A percentile compares a stretch with the other conserved stretches of the same genome.
phyloP scores from a whole-genome alignment of 2,113 vertebrate species.

The Oxyruncus cristatus region DNA sequence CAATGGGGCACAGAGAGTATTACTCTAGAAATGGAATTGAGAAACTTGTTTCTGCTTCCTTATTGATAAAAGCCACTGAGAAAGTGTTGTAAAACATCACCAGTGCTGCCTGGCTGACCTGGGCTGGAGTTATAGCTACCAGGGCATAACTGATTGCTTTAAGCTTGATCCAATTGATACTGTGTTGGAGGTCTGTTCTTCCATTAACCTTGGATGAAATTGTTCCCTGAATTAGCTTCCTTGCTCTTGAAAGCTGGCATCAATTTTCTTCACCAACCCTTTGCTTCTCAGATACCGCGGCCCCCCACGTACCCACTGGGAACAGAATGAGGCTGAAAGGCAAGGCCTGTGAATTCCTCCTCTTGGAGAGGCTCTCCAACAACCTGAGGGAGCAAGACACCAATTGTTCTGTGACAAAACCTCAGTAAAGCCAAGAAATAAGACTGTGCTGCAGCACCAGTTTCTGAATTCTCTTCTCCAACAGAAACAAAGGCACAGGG shows the following conservation, averaged over 20 bases:
- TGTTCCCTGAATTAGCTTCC: constrained; percentile 62
- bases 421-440: background rate
- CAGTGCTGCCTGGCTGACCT: constrained; percentile 28
- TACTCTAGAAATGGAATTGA: constrained; percentile 13
- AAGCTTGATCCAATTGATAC: constrained; percentile 58
- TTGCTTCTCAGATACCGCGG: background rate
- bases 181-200: constrained; percentile 64
- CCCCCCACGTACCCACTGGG: background rate
- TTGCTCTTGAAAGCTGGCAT: constrained; percentile 43
- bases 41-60: constrained; percentile 29
- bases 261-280: constrained; percentile 42
- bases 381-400: background rate
- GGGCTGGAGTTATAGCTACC: constrained; percentile 55
- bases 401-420: background rate
- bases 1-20: background rate
- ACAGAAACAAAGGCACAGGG: background rate
- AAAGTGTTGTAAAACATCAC: constrained; percentile 56
- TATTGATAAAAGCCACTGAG: constrained; percentile 50
- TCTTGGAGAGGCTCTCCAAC: background rate
- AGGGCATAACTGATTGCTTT: constrained; percentile 61
- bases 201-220: constrained; percentile 70
- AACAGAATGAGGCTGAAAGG: background rate
- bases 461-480: background rate
- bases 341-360: background rate
- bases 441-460: background rate